Percentiles rank a stretch among this genome's conserved stretches.
Conservation (phyloP, 2,888 invertebrate genomes). For the Melieria omissa region DNA sequence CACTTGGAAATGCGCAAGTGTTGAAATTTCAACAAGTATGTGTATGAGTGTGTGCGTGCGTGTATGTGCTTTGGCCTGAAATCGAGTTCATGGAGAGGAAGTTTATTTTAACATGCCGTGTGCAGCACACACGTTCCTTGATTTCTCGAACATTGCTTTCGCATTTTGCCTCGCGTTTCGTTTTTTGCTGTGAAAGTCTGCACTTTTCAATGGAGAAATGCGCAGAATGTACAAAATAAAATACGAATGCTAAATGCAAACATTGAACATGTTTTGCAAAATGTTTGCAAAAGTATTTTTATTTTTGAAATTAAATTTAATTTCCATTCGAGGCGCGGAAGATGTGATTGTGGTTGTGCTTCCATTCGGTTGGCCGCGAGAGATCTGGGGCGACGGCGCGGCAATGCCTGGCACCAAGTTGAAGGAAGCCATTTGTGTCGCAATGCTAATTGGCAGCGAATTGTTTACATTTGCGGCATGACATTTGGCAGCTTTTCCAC, state of each 20-base stretch:
- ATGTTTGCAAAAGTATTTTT: neutral
- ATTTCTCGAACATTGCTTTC: neutral
- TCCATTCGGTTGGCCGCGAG: too few relatives aligned
- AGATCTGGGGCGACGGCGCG: neutral
- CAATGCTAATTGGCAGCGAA: constrained; percentile 18
- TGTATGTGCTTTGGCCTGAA: constrained; percentile 1
- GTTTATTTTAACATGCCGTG: constrained; percentile 32
- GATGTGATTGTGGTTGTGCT: neutral
- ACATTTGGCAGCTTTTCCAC: neutral
- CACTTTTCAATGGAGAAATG: too few relatives aligned
- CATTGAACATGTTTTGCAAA: constrained; percentile 28
- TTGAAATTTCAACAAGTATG: constrained; percentile 45
- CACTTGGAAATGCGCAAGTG: constrained; percentile 7
- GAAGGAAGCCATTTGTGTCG: constrained; percentile 46
- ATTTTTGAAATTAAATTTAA: neutral
- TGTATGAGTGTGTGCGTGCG: neutral
- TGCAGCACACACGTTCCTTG: neutral
- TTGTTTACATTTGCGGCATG: constrained; percentile 11
- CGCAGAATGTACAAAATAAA: neutral
- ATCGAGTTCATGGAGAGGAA: constrained; percentile 32
- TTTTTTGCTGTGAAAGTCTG: constrained; percentile 9
- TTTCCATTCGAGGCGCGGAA: neutral
- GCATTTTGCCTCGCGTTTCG: neutral
- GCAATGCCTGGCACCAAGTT: constrained; percentile 42
- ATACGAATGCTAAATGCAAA: constrained; percentile 20